phyloP scores from a whole-genome alignment of 2,113 vertebrate species.

The Pseudopipra pipra region DNA sequence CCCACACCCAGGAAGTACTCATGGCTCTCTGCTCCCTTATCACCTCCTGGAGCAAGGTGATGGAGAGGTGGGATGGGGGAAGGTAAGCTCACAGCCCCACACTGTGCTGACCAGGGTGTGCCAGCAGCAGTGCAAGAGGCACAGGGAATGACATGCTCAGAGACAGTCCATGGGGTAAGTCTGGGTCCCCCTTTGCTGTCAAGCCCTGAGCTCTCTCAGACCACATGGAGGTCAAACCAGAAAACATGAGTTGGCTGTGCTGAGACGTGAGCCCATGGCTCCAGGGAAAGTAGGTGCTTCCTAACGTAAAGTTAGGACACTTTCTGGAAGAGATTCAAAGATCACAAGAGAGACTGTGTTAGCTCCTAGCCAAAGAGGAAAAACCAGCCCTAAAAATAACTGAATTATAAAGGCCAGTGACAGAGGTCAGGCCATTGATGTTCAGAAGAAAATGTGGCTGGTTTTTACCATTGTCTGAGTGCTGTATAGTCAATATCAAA shows the following conservation, averaged over 20 bases:
- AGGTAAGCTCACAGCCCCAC: background rate
- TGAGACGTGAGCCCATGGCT: background rate
- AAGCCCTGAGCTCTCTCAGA: background rate
- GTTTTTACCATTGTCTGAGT: background rate
- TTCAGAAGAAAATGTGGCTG: background rate
- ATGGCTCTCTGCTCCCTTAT: background rate
- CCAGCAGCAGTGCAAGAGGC: background rate
- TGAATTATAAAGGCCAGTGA: background rate
- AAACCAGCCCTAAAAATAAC: background rate
- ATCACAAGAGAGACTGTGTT: background rate
- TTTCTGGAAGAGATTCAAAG: background rate
- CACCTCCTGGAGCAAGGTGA: background rate
- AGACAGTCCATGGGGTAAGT: background rate
- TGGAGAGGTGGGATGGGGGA: background rate
- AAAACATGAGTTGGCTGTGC: background rate
- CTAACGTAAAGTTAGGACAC: background rate
- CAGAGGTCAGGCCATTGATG: background rate
- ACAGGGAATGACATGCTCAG: background rate
- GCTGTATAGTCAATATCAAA: background rate
- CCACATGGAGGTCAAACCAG: fast-evolving
- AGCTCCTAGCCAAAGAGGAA: background rate
- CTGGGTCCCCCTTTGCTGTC: background rate
- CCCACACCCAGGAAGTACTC: background rate
- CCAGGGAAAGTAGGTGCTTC: background rate
- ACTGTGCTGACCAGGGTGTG: background rate